Evolutionary conservation across 2,888 invertebrate species (phyloP).

Genomic region (Ashinkailepas kermadecensis): DNA sequence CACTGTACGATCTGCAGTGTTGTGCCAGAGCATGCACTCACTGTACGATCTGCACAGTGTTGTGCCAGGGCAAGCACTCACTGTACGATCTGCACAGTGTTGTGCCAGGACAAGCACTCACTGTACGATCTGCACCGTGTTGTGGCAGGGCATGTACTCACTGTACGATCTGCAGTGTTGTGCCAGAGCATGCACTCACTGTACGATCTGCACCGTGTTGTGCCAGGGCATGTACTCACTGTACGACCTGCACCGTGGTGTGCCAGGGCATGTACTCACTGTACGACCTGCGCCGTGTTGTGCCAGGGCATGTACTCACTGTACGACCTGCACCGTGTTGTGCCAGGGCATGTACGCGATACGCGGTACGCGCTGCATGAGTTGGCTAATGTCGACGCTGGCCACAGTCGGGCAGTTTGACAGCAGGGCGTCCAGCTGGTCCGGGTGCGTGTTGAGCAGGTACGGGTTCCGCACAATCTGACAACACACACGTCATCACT

Average conservation of each 20-base stretch:
- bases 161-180: too few species aligned
- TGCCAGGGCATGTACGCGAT: constrained; percentile 17
- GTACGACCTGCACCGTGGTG: too few species aligned
- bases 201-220: too few species aligned
- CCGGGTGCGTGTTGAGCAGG: constrained; percentile 15
- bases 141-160: too few species aligned
- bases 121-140: too few species aligned
- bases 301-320: neutral
- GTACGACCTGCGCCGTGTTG: too few species aligned
- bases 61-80: constrained; percentile 4
- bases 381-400: neutral
- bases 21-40: neutral
- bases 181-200: too few species aligned
- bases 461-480: constrained; percentile 7
- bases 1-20: too few species aligned
- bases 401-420: neutral
- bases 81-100: too few species aligned
- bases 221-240: too few species aligned
- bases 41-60: neutral
- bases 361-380: neutral
- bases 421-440: constrained; percentile 13
- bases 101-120: too few species aligned
- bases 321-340: neutral
- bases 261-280: too few species aligned
- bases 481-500: neutral